Conservation (phyloP, 2,113 vertebrate species). For the Stictonetta naevosa region DNA sequence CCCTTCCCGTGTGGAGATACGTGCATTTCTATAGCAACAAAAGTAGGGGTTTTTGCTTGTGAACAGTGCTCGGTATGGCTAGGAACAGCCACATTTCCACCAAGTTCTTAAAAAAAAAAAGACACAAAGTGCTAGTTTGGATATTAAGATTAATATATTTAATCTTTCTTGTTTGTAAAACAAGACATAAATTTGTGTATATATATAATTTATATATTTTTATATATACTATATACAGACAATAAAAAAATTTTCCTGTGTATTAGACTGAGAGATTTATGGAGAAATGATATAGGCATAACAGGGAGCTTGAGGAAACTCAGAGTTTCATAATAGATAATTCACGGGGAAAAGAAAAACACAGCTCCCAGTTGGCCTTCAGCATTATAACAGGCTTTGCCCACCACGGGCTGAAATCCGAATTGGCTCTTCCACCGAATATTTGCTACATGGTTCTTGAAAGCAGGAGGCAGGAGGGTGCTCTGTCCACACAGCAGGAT, state of each 20-base stretch:
- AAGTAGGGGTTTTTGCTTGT: not conserved
- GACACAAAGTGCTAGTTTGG: conserved; percentile 31
- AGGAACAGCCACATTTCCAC: not conserved
- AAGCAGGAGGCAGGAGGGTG: conserved; percentile 53
- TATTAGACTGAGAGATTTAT: conserved; percentile 40
- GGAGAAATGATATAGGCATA: conserved; percentile 37
- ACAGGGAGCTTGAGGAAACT: conserved; percentile 26
- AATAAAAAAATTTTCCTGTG: conserved; percentile 62
- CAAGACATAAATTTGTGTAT: conserved; percentile 73
- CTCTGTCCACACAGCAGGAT: conserved; percentile 7
- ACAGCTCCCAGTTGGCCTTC: not conserved
- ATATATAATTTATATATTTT: conserved; percentile 64
- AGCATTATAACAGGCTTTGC: not conserved
- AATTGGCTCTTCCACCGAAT: not conserved
- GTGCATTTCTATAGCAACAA: not conserved
- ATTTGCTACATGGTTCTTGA: conserved; percentile 63
- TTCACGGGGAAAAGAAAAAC: not conserved
- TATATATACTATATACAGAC: conserved; percentile 71
- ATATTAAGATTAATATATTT: conserved; percentile 74
- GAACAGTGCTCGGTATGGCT: not conserved
- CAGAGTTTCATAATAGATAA: not conserved
- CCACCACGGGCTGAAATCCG: not conserved
- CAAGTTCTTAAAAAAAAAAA: not conserved
- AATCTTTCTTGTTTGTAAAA: conserved; percentile 75
- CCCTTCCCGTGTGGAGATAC: not conserved